Evolutionary conservation across 2,888 invertebrate species (phyloP).

Genomic region (Conomelus anceps): DNA sequence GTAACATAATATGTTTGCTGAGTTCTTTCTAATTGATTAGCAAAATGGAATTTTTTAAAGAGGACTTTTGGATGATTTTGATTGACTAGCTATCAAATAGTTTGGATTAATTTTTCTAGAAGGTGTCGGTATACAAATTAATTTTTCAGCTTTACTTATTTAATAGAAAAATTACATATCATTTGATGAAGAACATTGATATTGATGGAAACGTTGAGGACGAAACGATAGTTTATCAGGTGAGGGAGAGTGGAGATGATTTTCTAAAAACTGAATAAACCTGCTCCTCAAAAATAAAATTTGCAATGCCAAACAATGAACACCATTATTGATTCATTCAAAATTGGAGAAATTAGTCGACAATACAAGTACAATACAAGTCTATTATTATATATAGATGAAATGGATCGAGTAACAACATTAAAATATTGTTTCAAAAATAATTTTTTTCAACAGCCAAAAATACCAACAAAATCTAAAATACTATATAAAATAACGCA

Average conservation of each 20-base stretch:
- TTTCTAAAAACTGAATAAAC: background rate
- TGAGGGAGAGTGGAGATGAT: background rate
- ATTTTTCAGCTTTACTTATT: background rate
- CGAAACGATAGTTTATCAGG: background rate
- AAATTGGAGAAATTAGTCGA: background rate
- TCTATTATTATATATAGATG: background rate
- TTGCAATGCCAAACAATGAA: slow-evolving; percentile 21
- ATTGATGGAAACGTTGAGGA: background rate
- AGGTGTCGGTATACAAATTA: too few species aligned
- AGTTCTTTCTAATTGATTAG: too few species aligned
- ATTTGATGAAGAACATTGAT: background rate
- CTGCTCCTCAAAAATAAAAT: slow-evolving; percentile 16
- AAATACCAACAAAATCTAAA: background rate
- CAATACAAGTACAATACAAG: background rate
- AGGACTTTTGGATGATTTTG: too few species aligned
- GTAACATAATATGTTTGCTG: too few species aligned
- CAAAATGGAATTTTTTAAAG: too few species aligned
- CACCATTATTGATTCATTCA: background rate
- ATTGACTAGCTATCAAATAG: too few species aligned
- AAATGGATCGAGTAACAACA: background rate
- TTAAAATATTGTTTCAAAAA: background rate
- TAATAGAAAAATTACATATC: too few species aligned
- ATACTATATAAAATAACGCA: background rate
- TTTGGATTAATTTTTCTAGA: too few species aligned
- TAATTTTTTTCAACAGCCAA: background rate